phyloP scores from a whole-genome alignment of 2,113 vertebrate species.

The Epinephelus moara region DNA sequence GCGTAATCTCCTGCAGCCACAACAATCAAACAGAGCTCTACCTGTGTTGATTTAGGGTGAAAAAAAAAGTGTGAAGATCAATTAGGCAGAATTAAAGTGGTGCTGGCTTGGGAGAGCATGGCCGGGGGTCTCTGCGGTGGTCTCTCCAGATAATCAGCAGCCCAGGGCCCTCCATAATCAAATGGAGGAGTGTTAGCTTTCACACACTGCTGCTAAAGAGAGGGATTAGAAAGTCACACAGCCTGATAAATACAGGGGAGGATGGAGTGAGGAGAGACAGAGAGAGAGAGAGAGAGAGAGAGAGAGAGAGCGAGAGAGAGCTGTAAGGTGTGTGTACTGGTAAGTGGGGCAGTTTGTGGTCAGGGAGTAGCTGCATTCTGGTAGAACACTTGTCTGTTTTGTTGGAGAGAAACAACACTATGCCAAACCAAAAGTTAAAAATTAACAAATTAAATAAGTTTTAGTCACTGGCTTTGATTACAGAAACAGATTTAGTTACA shows the following conservation, averaged over 20 bases:
- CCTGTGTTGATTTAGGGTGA: constrained; percentile 32
- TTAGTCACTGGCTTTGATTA: not conserved
- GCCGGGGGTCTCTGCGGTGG: constrained; percentile 69
- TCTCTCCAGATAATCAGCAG: constrained; percentile 75
- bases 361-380: not conserved
- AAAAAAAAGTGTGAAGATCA: constrained; percentile 56
- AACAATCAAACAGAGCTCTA: constrained; percentile 10
- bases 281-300: too few relatives aligned
- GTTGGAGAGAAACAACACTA: not conserved
- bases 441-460: not conserved
- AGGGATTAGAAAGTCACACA: constrained; percentile 66
- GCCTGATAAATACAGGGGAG: constrained; percentile 42
- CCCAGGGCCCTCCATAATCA: constrained; percentile 67
- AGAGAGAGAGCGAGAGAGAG: too few relatives aligned
- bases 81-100: constrained; percentile 46
- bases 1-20: constrained; percentile 26
- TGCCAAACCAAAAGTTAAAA: not conserved
- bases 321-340: not conserved
- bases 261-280: not conserved
- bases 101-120: constrained; percentile 46
- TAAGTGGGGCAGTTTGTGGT: not conserved
- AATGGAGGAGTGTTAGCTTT: constrained; percentile 64
- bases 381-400: not conserved
- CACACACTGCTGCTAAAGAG: constrained; percentile 64
- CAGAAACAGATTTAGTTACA: not conserved